phyloP scores from a whole-genome alignment of 2,888 invertebrate genomes.

The Hartigia nigra region DNA sequence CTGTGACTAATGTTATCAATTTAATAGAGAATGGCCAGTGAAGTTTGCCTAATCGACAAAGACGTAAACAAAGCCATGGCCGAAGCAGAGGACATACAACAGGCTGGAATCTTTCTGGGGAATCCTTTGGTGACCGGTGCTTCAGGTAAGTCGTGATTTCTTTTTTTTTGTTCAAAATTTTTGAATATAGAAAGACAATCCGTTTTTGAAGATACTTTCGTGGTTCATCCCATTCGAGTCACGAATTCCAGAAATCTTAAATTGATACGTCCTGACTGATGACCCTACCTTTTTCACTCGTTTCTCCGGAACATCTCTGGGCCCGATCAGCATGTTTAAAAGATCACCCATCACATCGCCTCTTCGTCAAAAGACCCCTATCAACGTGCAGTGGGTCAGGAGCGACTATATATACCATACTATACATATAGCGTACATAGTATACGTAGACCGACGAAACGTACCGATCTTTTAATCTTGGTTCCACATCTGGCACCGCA shows the following conservation, averaged over 20 bases:
- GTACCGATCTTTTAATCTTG: slow-evolving; percentile 20
- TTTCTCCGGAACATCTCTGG: slow-evolving; percentile 26
- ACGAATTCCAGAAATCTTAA: slow-evolving; percentile 31
- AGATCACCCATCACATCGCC: slow-evolving; percentile 20
- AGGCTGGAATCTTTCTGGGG: slow-evolving; percentile 69
- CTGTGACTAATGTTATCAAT: neutral
- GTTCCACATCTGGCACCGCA: slow-evolving; percentile 27
- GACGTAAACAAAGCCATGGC: slow-evolving; percentile 68
- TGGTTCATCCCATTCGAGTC: slow-evolving; percentile 24
- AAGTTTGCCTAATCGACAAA: slow-evolving; percentile 70
- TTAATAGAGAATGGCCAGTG: slow-evolving; percentile 66
- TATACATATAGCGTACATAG: neutral
- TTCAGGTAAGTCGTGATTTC: slow-evolving; percentile 34
- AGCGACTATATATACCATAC: neutral
- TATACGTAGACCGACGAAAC: neutral
- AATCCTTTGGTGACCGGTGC: slow-evolving; percentile 67
- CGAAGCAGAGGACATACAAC: slow-evolving; percentile 71
- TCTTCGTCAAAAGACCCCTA: slow-evolving; percentile 15
- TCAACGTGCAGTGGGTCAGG: slow-evolving; percentile 5
- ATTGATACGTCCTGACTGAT: slow-evolving; percentile 40
- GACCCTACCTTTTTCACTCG: slow-evolving; percentile 28
- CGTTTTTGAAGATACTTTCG: neutral
- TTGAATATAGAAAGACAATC: neutral
- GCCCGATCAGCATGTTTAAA: slow-evolving; percentile 28
- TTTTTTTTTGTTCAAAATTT: neutral